Evolutionary conservation across 2,113 vertebrate genomes (phyloP), one percentile per base, ranked within the genome.

Genomic region (Atrichornis clamosus): DNA sequence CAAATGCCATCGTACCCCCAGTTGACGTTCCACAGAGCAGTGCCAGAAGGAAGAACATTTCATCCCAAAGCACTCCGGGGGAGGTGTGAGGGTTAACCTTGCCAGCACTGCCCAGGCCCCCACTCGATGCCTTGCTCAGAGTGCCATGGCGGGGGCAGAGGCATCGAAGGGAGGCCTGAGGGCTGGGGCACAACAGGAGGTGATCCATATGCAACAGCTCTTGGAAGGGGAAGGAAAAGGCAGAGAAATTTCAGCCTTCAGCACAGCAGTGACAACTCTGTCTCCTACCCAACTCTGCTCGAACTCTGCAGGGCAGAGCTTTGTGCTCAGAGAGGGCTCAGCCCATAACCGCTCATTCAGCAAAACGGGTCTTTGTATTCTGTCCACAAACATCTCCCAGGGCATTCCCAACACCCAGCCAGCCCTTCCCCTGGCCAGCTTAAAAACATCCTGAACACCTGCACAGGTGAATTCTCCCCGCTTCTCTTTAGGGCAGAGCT

Each of bases 401-500:
- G 75, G 33, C n/a, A 30, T 6, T 44, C 56, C 62, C 70, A 74
- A 56, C 24, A 46, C 13, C 39, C 65, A 28, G 13, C 15, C 41
- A 62, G n/a, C 33, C 2, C 1, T 26, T 67, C 32, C 65, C 28
- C 53, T 0, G 0, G 75, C 5, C 1, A 58, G 14, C 49, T 52
- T n/a, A 8, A 76, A 90, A 68, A 37, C 37, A 26, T 8, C 65
- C 72, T 73, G 58, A 55, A 4, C 3, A 1, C 15, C 84, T 63
- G 42, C 65, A 62, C 10, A 55, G 35, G 5, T 23, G 24, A 87
- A 70, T 49, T 47, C 24, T 7, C 19, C 10, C 20, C 11, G 1
- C 6, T 55, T 47, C 44, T 30, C 30, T 46, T 55, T 15, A 68
- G 50, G 27, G 5, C 27, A 83, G 44, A 76, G 47, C 27, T 55